A percentile compares a stretch with the other conserved stretches of the same genome.
Conservation (phyloP, 2,888 invertebrate species). For the Spialia ferax region DNA sequence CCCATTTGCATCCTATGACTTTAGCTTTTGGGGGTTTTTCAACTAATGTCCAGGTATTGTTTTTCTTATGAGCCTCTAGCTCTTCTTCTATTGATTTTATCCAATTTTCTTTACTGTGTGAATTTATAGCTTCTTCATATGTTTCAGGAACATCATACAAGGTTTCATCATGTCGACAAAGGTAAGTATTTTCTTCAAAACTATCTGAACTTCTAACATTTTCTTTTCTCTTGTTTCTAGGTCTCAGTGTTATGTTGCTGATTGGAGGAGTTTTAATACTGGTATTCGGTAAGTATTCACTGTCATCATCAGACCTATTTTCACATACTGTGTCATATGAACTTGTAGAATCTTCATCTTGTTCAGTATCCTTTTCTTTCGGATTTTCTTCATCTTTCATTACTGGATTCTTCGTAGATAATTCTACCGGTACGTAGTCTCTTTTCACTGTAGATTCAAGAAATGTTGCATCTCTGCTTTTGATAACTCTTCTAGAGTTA, state of each 20-base stretch:
- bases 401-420: not conserved
- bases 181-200: not conserved
- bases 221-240: conserved; percentile 1
- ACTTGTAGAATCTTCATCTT: too few species aligned
- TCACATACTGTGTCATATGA: not conserved
- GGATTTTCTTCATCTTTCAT: not conserved
- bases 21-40: conserved; percentile 42
- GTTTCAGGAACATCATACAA: conserved; percentile 42
- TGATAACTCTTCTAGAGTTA: conserved; percentile 24
- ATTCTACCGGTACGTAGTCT: conserved; percentile 31
- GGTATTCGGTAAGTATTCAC: not conserved
- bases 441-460: conserved; percentile 37
- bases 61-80: conserved; percentile 35
- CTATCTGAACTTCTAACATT: not conserved
- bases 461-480: conserved; percentile 39
- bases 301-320: not conserved
- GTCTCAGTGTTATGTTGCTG: not conserved
- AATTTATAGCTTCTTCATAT: conserved; percentile 39
- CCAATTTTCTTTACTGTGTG: conserved; percentile 37
- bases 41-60: conserved; percentile 42
- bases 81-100: conserved; percentile 39
- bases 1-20: conserved; percentile 46
- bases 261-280: not conserved
- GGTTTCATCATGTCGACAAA: conserved; percentile 25
- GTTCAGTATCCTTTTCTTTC: too few species aligned